Evolutionary conservation across 2,113 vertebrate species (phyloP), one percentile per base, ranked within the genome.

Genomic region (Rana temporaria): DNA sequence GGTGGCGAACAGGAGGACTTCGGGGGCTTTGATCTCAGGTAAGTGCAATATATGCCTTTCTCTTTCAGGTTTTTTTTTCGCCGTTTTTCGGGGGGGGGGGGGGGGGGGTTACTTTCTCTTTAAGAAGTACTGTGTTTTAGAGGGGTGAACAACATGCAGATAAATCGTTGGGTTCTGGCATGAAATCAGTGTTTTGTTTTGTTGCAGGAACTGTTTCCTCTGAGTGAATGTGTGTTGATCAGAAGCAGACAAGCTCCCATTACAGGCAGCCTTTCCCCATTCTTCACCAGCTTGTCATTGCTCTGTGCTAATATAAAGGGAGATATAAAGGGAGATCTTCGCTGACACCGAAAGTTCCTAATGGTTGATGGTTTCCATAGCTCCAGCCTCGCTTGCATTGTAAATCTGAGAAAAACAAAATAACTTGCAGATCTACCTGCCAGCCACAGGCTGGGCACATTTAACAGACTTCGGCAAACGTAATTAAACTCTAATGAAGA

Each of bases 271-370:
- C n/a, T 20, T 34, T 42, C 52, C 69, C 67, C 55, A 59, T 79
- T 69, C 20, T 67, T 79, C 78, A 79, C 56, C 42, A 7, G 34
- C 55, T 20, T 79, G 65, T 79, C 78, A 79, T 59, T 69, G 53
- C 20, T 53, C 6, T 60, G 4, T 16, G 26, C 78, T 20, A 32
- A 69, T 14, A 57, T 60, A 34, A 30, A 69, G 24, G 14, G 55
- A 16, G 52, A 69, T 14, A 57, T 60, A 34, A 30, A 69, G 24
- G 14, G 55, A 16, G 52, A 19, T 26, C 52, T 38, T 57, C 65
- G 60, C 69, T 70, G 69, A 48, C 59, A 59, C 55, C 42, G 66
- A 70, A 79, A 53, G 64, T 30, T 57, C 52, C 64, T 66, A 64
- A 38, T 68, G 64, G 17, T 68, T 68, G 53, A 79, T 70, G 55